Base-by-base conservation (phyloP, 2,797 vertebrate species). In the Leptodactylus fallax region DNA sequence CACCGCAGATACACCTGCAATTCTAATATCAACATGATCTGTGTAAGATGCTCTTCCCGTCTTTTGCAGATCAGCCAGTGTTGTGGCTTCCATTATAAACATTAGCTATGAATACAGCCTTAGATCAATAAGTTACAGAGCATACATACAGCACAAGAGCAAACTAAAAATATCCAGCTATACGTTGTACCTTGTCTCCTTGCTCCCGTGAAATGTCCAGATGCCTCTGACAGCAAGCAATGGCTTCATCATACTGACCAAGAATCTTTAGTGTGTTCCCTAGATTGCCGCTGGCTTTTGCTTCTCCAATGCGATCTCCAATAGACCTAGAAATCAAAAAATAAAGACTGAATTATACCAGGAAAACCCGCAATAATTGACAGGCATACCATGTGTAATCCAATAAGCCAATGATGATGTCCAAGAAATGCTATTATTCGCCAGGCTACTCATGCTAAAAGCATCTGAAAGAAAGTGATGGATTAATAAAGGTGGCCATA, bases 281-380 rank as follows among this genome's bases (percentile, higher is more conserved):
- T 0, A 99, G 96, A 93, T 99, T 99, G 16, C 98, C 98, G 0
- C 98, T 99, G 83, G 98, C 98, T 90, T 99, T 99, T 71, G 97
- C 98, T 90, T 99, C 98, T 87, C 98, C 98, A 14, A 98, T 97
- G 74, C 96, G 94, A 94, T 99, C 98, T 51, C 97, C 98, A 3
- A 99, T 99, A 65, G 98, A 98, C 92, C 98, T 99, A 87, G 12
- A 61, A 51, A 0, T 13, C n/a, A 53, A 51, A n/a, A 47, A 72
- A 36, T 0, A 23, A 7, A 49, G 21, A n/a, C 47, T 53, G 11
- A 2, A 19, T 36, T 58, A 27, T 60, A 19, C 25, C 36, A 4
- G 36, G 36, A 36, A n/a, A 36, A 36, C 36, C 36, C 36, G 36
- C 36, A 36, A 36, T 36, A 36, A 36, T 36, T 36, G 36, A 36